Percentiles rank a stretch among this genome's conserved stretches.
Conservation (phyloP, 2,888 invertebrate species). For the Crossocerus cetratus region DNA sequence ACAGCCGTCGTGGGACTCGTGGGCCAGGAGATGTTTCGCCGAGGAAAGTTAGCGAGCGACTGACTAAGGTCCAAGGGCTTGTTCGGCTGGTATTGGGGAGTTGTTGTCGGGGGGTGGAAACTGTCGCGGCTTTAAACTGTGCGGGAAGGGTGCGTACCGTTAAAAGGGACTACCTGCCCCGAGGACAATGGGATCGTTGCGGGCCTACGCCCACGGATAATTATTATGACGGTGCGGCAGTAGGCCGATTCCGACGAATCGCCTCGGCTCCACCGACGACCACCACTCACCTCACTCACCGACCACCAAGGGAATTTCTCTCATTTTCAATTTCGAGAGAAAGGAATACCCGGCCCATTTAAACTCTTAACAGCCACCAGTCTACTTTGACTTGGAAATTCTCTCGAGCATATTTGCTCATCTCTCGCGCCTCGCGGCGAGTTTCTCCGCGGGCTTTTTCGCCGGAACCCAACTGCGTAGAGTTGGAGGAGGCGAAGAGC, state of each 20-base stretch:
- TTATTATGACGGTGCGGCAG: background rate
- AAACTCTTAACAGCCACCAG: background rate
- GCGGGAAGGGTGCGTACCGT: constrained; percentile 32
- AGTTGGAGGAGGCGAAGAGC: background rate
- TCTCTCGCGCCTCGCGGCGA: too few relatives aligned
- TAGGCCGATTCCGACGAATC: background rate
- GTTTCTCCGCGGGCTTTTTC: too few relatives aligned
- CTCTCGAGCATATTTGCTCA: background rate
- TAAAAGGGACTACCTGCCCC: constrained; percentile 30
- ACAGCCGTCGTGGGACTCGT: background rate
- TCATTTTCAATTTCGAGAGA: background rate
- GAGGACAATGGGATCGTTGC: constrained; percentile 9
- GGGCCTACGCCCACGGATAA: constrained; percentile 12
- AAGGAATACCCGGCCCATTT: background rate
- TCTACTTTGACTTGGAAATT: background rate
- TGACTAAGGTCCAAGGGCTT: too few relatives aligned
- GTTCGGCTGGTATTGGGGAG: background rate
- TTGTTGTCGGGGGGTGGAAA: background rate
- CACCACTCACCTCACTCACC: background rate
- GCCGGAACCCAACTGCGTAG: background rate
- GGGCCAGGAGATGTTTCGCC: background rate
- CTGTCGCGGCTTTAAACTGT: too few relatives aligned
- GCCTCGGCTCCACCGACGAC: background rate
- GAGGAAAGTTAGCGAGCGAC: constrained; percentile 3
- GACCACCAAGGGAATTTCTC: constrained; percentile 2